These are phyloP conservation scores for Chouioia cunea DNA, from an alignment of 2,888 invertebrate species.

Conservation along the genomic window DNA sequence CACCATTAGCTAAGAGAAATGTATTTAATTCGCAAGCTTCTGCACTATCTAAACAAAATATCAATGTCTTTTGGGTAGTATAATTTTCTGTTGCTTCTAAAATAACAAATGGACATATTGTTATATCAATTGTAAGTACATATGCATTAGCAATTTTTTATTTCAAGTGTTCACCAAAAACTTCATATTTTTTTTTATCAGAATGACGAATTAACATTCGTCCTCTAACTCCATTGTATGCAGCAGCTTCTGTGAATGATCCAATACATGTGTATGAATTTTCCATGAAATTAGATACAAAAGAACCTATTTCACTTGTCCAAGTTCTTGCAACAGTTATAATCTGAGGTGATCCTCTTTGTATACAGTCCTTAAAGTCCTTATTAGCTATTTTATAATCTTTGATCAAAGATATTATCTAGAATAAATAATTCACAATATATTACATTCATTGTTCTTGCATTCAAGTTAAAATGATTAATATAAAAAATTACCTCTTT, in stretches of 20 bases:
- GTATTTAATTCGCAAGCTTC: constrained; percentile 71
- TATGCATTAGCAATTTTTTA: too few species aligned
- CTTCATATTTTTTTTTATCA: constrained; percentile 70
- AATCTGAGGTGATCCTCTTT: constrained; percentile 70
- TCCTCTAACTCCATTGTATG: constrained; percentile 75
- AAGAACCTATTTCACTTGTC: constrained; percentile 73
- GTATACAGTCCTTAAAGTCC: constrained; percentile 41
- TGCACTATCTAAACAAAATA: constrained; percentile 73
- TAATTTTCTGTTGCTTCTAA: constrained; percentile 69
- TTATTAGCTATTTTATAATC: constrained; percentile 52
- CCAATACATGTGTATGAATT: constrained; percentile 78
- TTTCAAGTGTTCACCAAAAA: constrained; percentile 61
- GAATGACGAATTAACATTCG: constrained; percentile 67
- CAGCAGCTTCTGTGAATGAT: constrained; percentile 80
- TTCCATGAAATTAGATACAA: constrained; percentile 71
- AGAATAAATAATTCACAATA: constrained; percentile 15
- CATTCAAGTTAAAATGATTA: constrained; percentile 6
- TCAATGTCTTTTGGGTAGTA: constrained; percentile 70
- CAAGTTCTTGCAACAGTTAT: constrained; percentile 76
- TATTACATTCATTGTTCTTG: constrained; percentile 20
- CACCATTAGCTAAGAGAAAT: constrained; percentile 58
- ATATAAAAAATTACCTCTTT: constrained; percentile 55
- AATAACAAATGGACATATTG: constrained; percentile 12
- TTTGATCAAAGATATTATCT: constrained; percentile 51
- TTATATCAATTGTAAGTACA: neutral